Conservation (phyloP, 1,140 invertebrate species). For the Adelges cooleyi region DNA sequence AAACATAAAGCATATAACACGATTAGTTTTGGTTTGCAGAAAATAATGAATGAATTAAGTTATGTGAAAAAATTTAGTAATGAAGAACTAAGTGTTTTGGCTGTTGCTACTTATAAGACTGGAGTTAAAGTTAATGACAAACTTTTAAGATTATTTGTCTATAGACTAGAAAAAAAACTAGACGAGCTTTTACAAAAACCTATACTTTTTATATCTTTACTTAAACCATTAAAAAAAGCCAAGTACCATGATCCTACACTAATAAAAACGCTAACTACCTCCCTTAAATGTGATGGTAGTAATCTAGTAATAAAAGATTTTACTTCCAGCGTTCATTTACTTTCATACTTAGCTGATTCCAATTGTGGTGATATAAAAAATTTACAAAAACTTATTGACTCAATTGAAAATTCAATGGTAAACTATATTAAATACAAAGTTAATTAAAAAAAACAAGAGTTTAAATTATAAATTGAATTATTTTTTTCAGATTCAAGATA, state of each 20-base stretch:
- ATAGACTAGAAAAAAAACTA: constrained; percentile 5
- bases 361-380: not conserved
- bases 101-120: constrained; percentile 7
- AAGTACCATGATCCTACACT: constrained; percentile 14
- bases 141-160: constrained; percentile 13
- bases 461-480: no score
- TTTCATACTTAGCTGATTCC: constrained; percentile 22
- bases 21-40: not conserved
- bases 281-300: not conserved
- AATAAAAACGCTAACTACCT: not conserved
- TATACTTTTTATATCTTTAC: not conserved
- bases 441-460: no score
- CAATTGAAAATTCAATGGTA: constrained; percentile 5
- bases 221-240: constrained; percentile 17
- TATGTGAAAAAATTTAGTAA: constrained; percentile 16
- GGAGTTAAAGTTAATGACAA: constrained; percentile 15
- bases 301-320: constrained; percentile 10
- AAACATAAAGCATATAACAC: not conserved
- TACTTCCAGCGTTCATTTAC: constrained; percentile 6
- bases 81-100: constrained; percentile 19
- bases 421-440: not conserved
- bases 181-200: constrained; percentile 4
- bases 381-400: constrained; percentile 4
- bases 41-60: constrained; percentile 5
- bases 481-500: constrained; percentile 12